Percentiles rank a stretch among this genome's conserved stretches.
Conservation (phyloP, 2,888 invertebrate genomes). For the Mythimna loreyi region DNA sequence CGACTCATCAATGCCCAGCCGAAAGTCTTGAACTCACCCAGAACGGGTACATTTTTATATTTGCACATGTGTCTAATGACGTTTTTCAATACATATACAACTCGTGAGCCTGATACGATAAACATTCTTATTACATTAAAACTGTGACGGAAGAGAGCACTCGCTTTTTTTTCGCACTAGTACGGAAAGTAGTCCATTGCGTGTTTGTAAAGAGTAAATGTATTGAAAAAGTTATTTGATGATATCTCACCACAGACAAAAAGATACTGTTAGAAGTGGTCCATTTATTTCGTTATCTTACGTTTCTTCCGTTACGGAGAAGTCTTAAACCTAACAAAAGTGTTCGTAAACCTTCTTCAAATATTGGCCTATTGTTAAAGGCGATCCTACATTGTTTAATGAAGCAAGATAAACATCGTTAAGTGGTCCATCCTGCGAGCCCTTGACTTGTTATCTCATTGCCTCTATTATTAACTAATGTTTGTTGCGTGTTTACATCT, state of each 20-base stretch:
- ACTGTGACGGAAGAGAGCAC: no score
- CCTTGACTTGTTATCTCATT: slow-evolving; percentile 30
- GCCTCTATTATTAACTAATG: slow-evolving; percentile 24
- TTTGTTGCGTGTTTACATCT: slow-evolving; percentile 9
- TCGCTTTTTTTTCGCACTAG: no score
- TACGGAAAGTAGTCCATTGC: no score
- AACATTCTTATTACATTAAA: no score
- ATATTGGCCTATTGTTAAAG: slow-evolving; percentile 12
- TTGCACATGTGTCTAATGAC: no score
- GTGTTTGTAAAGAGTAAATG: no score
- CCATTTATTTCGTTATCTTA: not conserved
- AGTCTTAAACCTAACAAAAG: not conserved
- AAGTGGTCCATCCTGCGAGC: slow-evolving; percentile 25
- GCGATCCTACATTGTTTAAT: slow-evolving; percentile 18
- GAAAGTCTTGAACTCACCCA: no score
- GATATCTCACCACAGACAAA: not conserved
- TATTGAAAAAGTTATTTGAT: no score
- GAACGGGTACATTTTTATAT: no score
- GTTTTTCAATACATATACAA: no score
- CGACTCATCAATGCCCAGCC: no score
- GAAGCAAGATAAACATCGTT: slow-evolving; percentile 26
- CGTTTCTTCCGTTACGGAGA: not conserved
- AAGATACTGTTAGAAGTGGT: not conserved
- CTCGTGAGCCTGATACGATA: no score
- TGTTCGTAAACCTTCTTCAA: not conserved